Evolutionary conservation across 2,888 invertebrate genomes (phyloP), one percentile per base, ranked within the genome.

Genomic region (Frankliniella fusca): DNA sequence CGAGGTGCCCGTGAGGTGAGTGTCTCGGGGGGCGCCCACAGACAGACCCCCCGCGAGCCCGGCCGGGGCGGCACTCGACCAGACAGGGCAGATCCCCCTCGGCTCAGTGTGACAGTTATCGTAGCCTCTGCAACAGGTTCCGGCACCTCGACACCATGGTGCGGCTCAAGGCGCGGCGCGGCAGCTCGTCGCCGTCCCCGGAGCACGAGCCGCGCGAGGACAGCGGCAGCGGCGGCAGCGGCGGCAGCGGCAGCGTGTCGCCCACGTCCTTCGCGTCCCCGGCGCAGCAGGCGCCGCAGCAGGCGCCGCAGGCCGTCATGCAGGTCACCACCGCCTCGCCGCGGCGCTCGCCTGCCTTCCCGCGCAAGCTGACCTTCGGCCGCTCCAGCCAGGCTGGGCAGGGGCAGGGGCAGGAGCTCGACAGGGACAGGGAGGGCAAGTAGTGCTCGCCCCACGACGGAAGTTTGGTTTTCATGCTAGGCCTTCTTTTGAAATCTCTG

Each of bases 121-220:
- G 76, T 80, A 27, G 70, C 20, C 82, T 38, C 80, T 70, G 38
- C 83, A 82, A n/a, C 86, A 95, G 95, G 86, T 96, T 96, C 88
- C 93, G 96, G 28, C 95, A 96, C 88, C 89, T 95, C 88, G 95
- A 96, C 87, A 95, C 95, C 27, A 94, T 94, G 91, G 94, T 96
- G 54, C 92, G 94, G 0, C 89, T 95, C 85, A 93, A 94, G 87
- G 90, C 93, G 84, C 89, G 90, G 27, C 92, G 93, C 18, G 92
- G 91, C 83, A 91, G 91, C 83, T 90, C 90, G 82, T 89, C 83
- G 80, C 81, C 83, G 76, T 81, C 80, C 15, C 81, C 82, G 28
- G 81, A 80, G 54, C 90, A 82, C 91, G 91, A 20, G 48, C 94
- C 94, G 3, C 93, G 94, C 0, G 93, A 93, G 85, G 90, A 89